Conservation (phyloP, 2,113 vertebrate genomes). For the Lates calcarifer region DNA sequence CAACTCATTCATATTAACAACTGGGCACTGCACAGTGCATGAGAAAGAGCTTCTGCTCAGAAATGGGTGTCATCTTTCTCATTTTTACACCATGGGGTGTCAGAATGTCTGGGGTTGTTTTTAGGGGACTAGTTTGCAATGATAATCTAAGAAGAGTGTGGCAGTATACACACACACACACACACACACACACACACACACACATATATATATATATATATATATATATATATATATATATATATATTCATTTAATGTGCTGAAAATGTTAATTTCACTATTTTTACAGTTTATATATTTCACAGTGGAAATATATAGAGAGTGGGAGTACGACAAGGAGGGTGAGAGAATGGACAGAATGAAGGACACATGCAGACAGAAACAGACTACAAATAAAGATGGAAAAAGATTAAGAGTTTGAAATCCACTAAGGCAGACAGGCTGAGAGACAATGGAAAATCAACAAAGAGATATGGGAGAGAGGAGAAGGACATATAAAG, state of each 20-base stretch:
- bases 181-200: too few relatives aligned
- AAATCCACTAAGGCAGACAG: conserved; percentile 42
- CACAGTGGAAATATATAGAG: conserved; percentile 17
- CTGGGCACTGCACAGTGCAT: conserved; percentile 21
- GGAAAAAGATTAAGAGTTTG: conserved; percentile 31
- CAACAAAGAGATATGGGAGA: conserved; percentile 22
- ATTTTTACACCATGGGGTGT: conserved; percentile 47
- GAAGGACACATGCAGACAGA: conserved; percentile 45
- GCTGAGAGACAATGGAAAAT: conserved; percentile 40
- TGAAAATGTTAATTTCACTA: neutral
- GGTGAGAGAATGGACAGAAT: conserved; percentile 3
- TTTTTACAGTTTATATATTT: too few relatives aligned
- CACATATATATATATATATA: too few relatives aligned
- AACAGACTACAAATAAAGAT: conserved; percentile 44
- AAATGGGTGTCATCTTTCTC: conserved; percentile 52
- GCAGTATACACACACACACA: neutral
- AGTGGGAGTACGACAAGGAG: conserved; percentile 5
- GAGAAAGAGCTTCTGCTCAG: conserved; percentile 17
- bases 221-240: too few relatives aligned
- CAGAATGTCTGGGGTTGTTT: conserved; percentile 52
- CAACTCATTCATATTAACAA: conserved; percentile 19
- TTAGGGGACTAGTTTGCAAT: conserved; percentile 10
- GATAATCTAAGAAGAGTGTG: conserved; percentile 2
- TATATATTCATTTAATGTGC: too few relatives aligned
- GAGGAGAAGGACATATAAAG: conserved; percentile 49